phyloP scores from a whole-genome alignment of 2,888 invertebrate species.

The Iphiclides podalirius region DNA sequence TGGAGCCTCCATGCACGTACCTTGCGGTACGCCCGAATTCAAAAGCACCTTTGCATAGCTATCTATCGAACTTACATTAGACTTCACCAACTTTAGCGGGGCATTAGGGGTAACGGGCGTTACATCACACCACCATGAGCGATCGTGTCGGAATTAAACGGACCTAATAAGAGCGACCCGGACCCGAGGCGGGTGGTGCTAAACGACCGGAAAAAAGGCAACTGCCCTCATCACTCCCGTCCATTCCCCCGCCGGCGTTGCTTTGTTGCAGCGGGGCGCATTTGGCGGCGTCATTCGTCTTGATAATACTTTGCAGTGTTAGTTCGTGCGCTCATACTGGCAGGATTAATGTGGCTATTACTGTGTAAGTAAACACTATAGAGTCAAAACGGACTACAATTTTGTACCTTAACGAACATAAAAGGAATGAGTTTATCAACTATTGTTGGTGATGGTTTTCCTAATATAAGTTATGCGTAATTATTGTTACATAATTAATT shows the following conservation, averaged over 20 bases:
- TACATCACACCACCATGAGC: neutral
- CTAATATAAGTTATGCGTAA: too few species aligned
- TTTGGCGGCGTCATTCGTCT: neutral
- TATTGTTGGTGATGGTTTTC: too few species aligned
- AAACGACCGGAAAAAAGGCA: constrained; percentile 10
- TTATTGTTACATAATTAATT: too few species aligned
- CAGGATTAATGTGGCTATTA: neutral
- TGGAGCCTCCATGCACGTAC: too few species aligned
- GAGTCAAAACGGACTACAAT: neutral
- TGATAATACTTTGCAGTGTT: neutral
- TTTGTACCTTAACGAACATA: too few species aligned
- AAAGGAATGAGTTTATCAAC: too few species aligned
- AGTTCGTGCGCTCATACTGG: neutral
- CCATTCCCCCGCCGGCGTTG: neutral
- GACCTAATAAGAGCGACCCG: constrained; percentile 10
- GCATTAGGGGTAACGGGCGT: too few species aligned
- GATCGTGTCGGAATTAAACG: constrained; percentile 4
- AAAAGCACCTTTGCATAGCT: too few species aligned
- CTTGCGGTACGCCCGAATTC: too few species aligned
- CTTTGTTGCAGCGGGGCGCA: neutral
- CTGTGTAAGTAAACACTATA: too few species aligned
- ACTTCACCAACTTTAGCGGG: too few species aligned
- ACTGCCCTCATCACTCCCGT: constrained; percentile 4
- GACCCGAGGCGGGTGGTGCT: neutral
- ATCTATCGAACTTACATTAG: too few species aligned